Conservation (phyloP, 2,797 vertebrate genomes). For the Macroramphosus scolopax region DNA sequence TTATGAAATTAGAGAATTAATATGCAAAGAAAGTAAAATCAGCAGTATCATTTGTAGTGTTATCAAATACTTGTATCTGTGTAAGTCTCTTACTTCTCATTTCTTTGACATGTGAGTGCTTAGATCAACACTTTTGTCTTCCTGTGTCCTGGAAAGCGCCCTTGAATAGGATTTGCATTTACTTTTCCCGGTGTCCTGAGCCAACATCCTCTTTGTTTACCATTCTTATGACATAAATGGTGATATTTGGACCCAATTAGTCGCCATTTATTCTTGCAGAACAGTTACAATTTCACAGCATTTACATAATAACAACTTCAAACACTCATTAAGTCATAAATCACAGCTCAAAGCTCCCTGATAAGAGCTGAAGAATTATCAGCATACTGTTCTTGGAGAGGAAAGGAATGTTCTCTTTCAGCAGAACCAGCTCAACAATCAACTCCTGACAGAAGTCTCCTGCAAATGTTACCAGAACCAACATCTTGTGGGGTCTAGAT, state of each 20-base stretch:
- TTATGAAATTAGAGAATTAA: no score
- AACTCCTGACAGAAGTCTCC: neutral
- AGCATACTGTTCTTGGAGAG: neutral
- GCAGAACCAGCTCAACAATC: neutral
- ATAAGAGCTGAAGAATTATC: slow-evolving; percentile 30
- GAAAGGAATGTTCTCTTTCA: slow-evolving; percentile 16
- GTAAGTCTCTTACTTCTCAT: no score
- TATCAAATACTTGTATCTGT: no score
- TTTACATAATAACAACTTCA: slow-evolving; percentile 36
- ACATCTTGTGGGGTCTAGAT: no score
- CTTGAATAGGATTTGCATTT: no score
- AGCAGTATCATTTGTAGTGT: no score
- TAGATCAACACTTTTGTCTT: no score
- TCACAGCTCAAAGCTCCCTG: slow-evolving; percentile 5
- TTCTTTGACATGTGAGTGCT: no score
- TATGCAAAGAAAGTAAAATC: no score
- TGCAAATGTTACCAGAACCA: no score
- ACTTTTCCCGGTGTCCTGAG: slow-evolving; percentile 5
- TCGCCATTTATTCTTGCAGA: slow-evolving; percentile 13
- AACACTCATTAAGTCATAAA: slow-evolving; percentile 39
- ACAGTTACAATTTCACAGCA: slow-evolving; percentile 15
- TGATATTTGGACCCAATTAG: slow-evolving; percentile 20
- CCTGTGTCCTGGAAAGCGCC: no score
- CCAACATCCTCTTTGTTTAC: no score
- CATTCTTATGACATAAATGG: neutral